phyloP scores from a whole-genome alignment of 2,113 vertebrate species.

The Picathartes gymnocephalus region DNA sequence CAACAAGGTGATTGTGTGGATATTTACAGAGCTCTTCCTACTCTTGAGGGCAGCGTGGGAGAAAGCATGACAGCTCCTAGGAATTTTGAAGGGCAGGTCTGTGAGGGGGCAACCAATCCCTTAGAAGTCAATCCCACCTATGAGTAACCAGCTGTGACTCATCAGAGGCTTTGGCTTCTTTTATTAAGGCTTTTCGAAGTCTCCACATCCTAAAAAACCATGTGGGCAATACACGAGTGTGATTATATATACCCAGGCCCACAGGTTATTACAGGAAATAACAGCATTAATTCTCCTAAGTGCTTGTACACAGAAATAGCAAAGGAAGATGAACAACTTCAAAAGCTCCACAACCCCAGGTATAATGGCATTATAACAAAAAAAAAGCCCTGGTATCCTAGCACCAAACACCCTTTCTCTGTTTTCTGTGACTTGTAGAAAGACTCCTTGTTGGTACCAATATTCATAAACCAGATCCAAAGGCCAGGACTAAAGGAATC shows the following conservation, averaged over 20 bases:
- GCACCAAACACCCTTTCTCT: not conserved
- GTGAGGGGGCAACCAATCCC: not conserved
- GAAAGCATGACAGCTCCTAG: not conserved
- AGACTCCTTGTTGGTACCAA: not conserved
- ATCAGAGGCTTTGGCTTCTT: not conserved
- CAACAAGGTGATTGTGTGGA: not conserved
- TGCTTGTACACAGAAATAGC: not conserved
- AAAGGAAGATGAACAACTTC: not conserved
- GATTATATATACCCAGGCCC: not conserved
- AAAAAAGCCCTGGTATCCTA: not conserved
- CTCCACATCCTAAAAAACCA: not conserved
- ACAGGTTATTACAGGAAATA: not conserved
- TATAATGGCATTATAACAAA: not conserved
- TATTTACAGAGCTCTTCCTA: not conserved
- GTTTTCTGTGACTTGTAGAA: not conserved
- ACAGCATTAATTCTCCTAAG: not conserved
- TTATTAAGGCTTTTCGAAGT: slow-evolving; percentile 28
- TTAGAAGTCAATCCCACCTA: not conserved
- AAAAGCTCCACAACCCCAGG: not conserved
- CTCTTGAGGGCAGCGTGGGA: not conserved
- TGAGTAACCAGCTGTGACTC: slow-evolving; percentile 44
- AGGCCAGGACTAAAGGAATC: not conserved
- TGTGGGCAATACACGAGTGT: not conserved
- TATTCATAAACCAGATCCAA: not conserved
- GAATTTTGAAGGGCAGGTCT: not conserved